phyloP scores from a whole-genome alignment of 2,113 vertebrate genomes.

The Thalassoma bifasciatum region DNA sequence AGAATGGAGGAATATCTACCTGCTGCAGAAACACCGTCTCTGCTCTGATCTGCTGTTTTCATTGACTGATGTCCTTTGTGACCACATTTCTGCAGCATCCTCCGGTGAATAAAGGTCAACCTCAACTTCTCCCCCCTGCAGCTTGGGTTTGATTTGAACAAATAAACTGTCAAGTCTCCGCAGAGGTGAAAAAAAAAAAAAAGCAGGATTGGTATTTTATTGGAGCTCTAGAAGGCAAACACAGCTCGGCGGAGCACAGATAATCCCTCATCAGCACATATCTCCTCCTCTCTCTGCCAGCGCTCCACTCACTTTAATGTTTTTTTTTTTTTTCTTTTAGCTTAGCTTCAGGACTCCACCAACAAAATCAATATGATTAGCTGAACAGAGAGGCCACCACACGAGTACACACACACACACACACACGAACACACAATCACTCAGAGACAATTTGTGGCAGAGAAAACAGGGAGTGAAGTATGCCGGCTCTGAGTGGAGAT shows the following conservation, averaged over 20 bases:
- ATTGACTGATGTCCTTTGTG: not conserved
- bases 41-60: not conserved
- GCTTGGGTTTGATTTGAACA: constrained; percentile 17
- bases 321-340: constrained; percentile 10
- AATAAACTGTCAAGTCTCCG: constrained; percentile 15
- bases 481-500: constrained; percentile 27
- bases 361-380: constrained; percentile 47
- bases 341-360: constrained; percentile 19
- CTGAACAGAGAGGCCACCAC: constrained; percentile 14
- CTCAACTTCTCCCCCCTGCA: not conserved
- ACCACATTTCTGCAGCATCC: not conserved
- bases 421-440: constrained; percentile 11
- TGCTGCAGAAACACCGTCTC: not conserved
- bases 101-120: not conserved
- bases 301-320: constrained; percentile 33
- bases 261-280: constrained; percentile 34
- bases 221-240: constrained; percentile 21
- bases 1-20: not conserved
- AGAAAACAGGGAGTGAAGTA: constrained; percentile 17
- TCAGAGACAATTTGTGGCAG: constrained; percentile 1
- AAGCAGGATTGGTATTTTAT: constrained; percentile 15
- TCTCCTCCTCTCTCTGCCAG: not conserved
- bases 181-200: not conserved
- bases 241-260: not conserved
- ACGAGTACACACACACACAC: not conserved